Percentiles rank a stretch among this genome's conserved stretches.
Conservation (phyloP, 2,888 invertebrate genomes). For the Sialis fuliginosa region DNA sequence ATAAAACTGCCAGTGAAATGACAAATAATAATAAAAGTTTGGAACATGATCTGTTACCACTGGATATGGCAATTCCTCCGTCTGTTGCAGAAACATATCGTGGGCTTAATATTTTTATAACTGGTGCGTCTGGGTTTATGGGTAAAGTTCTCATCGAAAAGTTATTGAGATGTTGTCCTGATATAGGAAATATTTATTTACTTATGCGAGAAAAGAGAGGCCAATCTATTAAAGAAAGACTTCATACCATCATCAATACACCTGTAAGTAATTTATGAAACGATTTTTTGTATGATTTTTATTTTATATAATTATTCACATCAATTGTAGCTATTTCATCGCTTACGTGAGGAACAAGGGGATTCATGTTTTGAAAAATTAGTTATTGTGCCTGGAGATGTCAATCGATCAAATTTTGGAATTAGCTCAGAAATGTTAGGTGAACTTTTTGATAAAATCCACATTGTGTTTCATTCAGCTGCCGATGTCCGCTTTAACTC, state of each 20-base stretch:
- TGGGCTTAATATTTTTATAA: neutral
- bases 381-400: neutral
- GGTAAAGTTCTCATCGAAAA: neutral
- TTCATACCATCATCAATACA: neutral
- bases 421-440: neutral
- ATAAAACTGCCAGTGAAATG: too few relatives aligned
- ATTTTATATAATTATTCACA: neutral
- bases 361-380: neutral
- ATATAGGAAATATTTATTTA: neutral
- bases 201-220: neutral
- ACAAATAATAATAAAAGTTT: too few relatives aligned
- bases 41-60: too few relatives aligned
- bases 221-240: neutral
- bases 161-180: neutral
- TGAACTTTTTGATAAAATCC: neutral
- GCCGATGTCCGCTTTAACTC: neutral
- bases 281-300: neutral
- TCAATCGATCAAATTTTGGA: neutral
- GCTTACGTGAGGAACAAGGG: neutral
- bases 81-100: neutral
- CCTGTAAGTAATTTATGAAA: neutral
- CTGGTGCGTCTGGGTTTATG: neutral
- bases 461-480: neutral
- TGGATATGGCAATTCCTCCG: neutral
- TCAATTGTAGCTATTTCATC: neutral